Conservation (phyloP, 2,113 vertebrate genomes). For the Phoxinus phoxinus region DNA sequence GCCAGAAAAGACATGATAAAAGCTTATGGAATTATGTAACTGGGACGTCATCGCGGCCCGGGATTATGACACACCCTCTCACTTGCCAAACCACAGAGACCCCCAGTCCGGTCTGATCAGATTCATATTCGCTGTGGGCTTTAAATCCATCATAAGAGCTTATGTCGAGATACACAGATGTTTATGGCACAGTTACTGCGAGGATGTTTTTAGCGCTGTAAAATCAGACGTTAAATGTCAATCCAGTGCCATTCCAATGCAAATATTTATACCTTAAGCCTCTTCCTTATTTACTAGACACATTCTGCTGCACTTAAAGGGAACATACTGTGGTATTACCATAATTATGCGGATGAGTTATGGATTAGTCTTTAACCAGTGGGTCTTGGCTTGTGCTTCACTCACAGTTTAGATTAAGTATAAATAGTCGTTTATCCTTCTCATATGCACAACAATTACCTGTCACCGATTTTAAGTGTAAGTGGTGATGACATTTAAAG, state of each 20-base stretch:
- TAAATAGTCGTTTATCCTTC: not conserved
- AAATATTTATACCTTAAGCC: not conserved
- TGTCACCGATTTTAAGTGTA: not conserved
- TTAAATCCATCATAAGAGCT: not conserved
- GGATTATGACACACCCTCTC: conserved; percentile 58
- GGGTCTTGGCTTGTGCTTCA: conserved; percentile 52
- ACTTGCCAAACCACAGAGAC: not conserved
- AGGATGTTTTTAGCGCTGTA: not conserved
- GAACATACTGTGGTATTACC: conserved; percentile 24
- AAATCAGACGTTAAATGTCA: not conserved
- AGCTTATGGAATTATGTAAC: conserved; percentile 74
- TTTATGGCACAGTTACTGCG: not conserved
- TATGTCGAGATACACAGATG: not conserved
- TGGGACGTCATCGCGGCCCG: conserved; percentile 52
- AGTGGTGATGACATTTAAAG: not conserved
- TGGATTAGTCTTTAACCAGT: conserved; percentile 51
- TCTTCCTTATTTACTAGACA: not conserved
- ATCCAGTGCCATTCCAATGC: conserved; percentile 2
- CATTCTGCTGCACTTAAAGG: not conserved
- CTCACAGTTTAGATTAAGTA: conserved; percentile 27
- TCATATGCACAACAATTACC: not conserved
- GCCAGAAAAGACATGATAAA: conserved; percentile 1
- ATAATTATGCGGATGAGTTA: conserved; percentile 36
- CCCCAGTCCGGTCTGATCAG: not conserved
- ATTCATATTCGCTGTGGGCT: not conserved